A percentile compares a stretch with the other conserved stretches of the same genome.
Evolutionary conservation across 2,888 invertebrate species (phyloP).

Genomic region (Nomada ferruginata): DNA sequence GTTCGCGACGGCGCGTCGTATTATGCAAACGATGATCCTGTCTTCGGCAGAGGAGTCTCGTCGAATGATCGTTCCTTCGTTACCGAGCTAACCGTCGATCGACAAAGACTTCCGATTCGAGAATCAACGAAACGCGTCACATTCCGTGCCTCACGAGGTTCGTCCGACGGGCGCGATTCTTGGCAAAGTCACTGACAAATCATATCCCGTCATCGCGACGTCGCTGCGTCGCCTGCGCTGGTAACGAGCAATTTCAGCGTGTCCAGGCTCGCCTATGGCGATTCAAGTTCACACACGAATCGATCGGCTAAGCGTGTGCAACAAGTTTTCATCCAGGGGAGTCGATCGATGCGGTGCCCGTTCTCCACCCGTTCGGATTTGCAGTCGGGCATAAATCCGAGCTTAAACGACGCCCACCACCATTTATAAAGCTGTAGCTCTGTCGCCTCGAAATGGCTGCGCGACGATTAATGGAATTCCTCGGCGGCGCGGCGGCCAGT

Average conservation of each 20-base stretch:
- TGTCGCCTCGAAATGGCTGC: constrained; percentile 68
- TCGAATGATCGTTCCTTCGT: too few species aligned
- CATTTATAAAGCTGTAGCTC: constrained; percentile 70
- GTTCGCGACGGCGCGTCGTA: constrained; percentile 68
- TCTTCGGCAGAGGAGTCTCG: constrained; percentile 21
- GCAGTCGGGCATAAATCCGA: constrained; percentile 61
- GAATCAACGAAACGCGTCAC: too few species aligned
- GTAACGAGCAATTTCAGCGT: constrained; percentile 46
- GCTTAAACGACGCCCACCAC: constrained; percentile 66
- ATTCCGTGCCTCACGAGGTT: too few species aligned
- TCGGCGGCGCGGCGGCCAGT: constrained; percentile 65
- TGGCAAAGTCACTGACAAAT: constrained; percentile 28
- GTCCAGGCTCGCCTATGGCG: constrained; percentile 1
- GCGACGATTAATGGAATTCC: constrained; percentile 71
- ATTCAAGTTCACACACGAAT: constrained; percentile 33
- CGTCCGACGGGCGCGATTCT: background rate
- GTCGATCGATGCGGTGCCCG: constrained; percentile 24
- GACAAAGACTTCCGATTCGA: background rate
- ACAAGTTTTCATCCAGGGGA: constrained; percentile 51
- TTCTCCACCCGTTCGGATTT: constrained; percentile 4
- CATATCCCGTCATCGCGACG: constrained; percentile 26
- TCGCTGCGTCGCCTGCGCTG: background rate
- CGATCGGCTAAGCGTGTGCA: constrained; percentile 41
- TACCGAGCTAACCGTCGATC: constrained; percentile 21
- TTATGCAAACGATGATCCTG: constrained; percentile 70